Conservation (phyloP, 2,113 vertebrate genomes). For the Petrocephalus microphthalmus region DNA sequence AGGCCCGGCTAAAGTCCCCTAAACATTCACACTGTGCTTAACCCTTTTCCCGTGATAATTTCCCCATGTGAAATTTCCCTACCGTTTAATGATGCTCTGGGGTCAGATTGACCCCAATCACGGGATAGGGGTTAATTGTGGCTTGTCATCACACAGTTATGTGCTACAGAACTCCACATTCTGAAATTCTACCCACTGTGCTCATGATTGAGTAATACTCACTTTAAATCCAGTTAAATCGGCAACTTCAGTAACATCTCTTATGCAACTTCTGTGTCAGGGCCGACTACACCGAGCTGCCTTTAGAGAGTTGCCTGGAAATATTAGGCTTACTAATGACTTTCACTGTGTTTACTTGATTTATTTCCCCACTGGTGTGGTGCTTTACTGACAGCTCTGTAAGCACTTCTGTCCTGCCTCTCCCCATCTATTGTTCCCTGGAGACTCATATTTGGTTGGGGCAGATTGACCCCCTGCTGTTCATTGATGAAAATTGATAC, state of each 20-base stretch:
- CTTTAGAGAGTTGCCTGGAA: not conserved
- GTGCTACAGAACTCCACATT: not conserved
- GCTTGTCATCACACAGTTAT: conserved; percentile 23
- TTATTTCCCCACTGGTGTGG: not conserved
- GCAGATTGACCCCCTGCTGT: conserved; percentile 60
- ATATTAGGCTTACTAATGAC: not conserved
- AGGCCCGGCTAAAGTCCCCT: not conserved
- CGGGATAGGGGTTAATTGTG: no score
- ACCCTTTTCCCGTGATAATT: no score
- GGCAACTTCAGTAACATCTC: not conserved
- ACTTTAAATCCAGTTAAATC: not conserved
- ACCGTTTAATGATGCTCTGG: no score
- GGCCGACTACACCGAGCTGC: not conserved
- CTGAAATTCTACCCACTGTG: not conserved
- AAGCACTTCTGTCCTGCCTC: not conserved
- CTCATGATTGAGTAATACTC: not conserved
- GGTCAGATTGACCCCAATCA: no score
- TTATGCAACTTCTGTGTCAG: not conserved
- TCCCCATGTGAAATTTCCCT: no score
- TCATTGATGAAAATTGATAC: conserved; percentile 74
- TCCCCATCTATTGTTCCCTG: not conserved
- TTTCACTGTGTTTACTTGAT: not conserved
- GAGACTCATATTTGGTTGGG: conserved; percentile 29
- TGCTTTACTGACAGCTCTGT: not conserved
- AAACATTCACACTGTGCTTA: conserved; percentile 9